Percentiles rank a stretch among this genome's conserved stretches.
Conservation (phyloP, 2,113 vertebrate genomes). For the Gnathonemus longibarbis region DNA sequence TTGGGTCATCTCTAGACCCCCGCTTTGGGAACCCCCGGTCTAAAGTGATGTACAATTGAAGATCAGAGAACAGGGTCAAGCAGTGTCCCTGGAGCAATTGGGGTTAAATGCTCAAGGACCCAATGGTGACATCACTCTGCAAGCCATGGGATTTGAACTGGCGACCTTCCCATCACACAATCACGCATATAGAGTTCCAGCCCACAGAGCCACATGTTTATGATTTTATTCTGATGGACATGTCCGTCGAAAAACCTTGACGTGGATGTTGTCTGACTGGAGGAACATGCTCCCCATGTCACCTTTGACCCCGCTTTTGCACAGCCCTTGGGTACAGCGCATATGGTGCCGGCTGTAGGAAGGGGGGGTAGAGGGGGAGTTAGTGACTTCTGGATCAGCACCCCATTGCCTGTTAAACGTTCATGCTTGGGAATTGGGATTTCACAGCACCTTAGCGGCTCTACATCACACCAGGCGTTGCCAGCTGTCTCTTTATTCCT, state of each 20-base stretch:
- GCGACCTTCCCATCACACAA: not conserved
- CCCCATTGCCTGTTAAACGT: conserved; percentile 22
- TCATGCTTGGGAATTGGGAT: conserved; percentile 39
- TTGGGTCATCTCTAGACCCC: not conserved
- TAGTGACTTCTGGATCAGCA: not conserved
- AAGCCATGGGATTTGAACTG: not conserved
- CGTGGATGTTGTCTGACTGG: not conserved
- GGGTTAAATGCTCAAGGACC: not conserved
- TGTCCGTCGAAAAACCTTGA: conserved; percentile 21
- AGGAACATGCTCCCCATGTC: not conserved
- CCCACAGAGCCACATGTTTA: not conserved
- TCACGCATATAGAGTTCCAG: not conserved
- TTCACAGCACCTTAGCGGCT: conserved; percentile 27
- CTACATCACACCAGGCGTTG: not conserved
- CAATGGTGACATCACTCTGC: not conserved
- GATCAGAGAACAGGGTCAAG: not conserved
- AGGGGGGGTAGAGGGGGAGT: not conserved
- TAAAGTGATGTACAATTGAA: not conserved
- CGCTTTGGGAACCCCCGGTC: not conserved
- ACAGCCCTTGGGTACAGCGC: not conserved
- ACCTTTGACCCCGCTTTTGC: not conserved
- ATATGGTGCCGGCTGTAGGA: not conserved
- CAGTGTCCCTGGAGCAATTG: not conserved
- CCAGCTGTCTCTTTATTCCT: not conserved
- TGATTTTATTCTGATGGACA: not conserved